Evolutionary conservation across 2,888 invertebrate genomes (phyloP).

Genomic region (Lissonota sp.): DNA sequence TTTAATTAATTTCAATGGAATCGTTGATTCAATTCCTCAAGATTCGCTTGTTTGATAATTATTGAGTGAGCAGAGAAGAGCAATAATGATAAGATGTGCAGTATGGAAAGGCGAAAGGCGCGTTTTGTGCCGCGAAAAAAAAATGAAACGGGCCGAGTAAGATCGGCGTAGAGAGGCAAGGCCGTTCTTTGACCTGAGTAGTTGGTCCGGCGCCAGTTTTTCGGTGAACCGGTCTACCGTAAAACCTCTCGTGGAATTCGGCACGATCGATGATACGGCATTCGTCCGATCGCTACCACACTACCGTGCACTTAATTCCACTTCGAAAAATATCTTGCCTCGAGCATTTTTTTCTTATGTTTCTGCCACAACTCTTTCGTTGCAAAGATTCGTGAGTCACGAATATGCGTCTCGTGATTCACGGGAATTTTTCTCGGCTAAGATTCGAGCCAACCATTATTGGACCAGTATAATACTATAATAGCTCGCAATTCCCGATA

Average conservation of each 20-base stretch:
- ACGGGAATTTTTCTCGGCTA: slow-evolving; percentile 8
- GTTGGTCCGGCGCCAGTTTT: slow-evolving; percentile 80
- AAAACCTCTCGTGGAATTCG: slow-evolving; percentile 71
- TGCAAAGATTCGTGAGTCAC: too few species aligned
- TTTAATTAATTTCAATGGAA: not conserved
- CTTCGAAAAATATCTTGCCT: slow-evolving; percentile 41
- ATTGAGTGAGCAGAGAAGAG: slow-evolving; percentile 5
- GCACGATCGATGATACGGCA: slow-evolving; percentile 32
- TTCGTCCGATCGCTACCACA: slow-evolving; percentile 20
- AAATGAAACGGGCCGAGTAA: slow-evolving; percentile 39
- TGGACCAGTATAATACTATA: slow-evolving; percentile 7
- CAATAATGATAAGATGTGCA: not conserved
- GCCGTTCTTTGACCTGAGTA: slow-evolving; percentile 82
- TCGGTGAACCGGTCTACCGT: slow-evolving; percentile 77
- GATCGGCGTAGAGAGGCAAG: slow-evolving; percentile 75
- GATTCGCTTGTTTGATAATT: too few species aligned
- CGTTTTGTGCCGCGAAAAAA: slow-evolving; percentile 67
- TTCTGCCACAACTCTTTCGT: too few species aligned
- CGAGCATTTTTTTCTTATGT: slow-evolving; percentile 11
- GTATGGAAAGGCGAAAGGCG: slow-evolving; percentile 3
- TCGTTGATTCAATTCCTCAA: not conserved
- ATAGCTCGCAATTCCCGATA: slow-evolving; percentile 16
- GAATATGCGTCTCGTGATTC: slow-evolving; percentile 9
- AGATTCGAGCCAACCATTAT: slow-evolving; percentile 40
- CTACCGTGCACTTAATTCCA: slow-evolving; percentile 41